A percentile compares a stretch with the other conserved stretches of the same genome.
phyloP scores from a whole-genome alignment of 2,888 invertebrate genomes.

The Apamea crenata region DNA sequence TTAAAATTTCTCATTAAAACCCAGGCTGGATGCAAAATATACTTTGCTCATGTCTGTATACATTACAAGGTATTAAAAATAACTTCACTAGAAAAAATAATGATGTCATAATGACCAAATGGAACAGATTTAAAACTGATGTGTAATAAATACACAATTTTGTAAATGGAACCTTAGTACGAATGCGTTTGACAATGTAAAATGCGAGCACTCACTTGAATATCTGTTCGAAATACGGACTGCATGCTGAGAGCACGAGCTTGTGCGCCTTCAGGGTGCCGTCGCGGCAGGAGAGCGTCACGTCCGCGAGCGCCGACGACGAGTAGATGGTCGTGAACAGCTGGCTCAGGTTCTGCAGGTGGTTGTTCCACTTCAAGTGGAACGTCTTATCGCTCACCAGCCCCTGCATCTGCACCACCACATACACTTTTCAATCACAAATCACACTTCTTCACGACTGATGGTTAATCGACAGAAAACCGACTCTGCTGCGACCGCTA shows the following conservation, averaged over 20 bases:
- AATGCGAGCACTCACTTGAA: constrained; percentile 88
- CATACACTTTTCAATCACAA: constrained; percentile 85
- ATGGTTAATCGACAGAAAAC: constrained; percentile 88
- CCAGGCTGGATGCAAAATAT: constrained; percentile 69
- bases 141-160: constrained; percentile 61
- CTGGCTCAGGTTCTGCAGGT: constrained; percentile 93
- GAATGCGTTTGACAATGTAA: constrained; percentile 55
- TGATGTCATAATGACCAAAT: constrained; percentile 85
- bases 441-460: constrained; percentile 84
- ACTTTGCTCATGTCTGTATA: constrained; percentile 75
- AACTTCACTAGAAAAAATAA: constrained; percentile 83
- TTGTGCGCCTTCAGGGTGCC: constrained; percentile 93
- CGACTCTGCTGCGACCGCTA: constrained; percentile 89
- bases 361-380: constrained; percentile 93
- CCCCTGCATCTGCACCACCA: constrained; percentile 90
- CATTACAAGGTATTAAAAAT: constrained; percentile 79
- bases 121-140: constrained; percentile 73
- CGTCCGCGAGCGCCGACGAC: constrained; percentile 93
- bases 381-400: constrained; percentile 92
- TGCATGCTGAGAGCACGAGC: constrained; percentile 93
- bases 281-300: constrained; percentile 93
- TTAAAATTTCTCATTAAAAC: constrained; percentile 59
- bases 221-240: constrained; percentile 94
- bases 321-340: constrained; percentile 93
- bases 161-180: constrained; percentile 52